Percentiles rank a stretch among this genome's conserved stretches.
These are phyloP conservation scores for Rhineura floridana DNA, from an alignment of 2,113 vertebrate species.

Conservation along the genomic window DNA sequence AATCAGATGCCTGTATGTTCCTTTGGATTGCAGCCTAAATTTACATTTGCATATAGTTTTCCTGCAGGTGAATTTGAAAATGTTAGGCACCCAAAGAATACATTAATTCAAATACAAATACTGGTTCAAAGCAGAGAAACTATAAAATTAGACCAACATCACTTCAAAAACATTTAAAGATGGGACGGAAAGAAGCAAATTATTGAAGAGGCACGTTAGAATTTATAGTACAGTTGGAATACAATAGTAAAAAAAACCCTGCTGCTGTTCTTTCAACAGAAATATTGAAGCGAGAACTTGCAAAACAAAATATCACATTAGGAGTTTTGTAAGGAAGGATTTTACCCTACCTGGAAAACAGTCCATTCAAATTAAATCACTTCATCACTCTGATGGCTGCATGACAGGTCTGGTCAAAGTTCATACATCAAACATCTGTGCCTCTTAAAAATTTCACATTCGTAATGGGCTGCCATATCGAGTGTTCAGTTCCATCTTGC, in stretches of 20 bases:
- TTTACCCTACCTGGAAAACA: conserved; percentile 32
- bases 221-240: background rate
- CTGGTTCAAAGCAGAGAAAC: background rate
- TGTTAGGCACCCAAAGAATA: background rate
- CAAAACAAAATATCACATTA: conserved; percentile 21
- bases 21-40: background rate
- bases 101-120: background rate
- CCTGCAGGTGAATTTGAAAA: background rate
- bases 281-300: conserved; percentile 30
- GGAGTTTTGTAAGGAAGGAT: conserved; percentile 47
- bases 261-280: background rate
- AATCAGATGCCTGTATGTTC: background rate
- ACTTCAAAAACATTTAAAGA: background rate
- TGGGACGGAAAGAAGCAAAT: background rate
- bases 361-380: conserved; percentile 31
- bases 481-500: conserved; percentile 27
- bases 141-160: background rate
- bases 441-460: conserved; percentile 46
- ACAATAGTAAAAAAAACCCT: conserved; percentile 23
- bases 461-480: background rate
- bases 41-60: background rate
- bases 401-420: conserved; percentile 34
- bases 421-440: conserved; percentile 46
- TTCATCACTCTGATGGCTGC: conserved; percentile 13
- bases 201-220: background rate